Base-by-base conservation (phyloP, 2,113 vertebrate genomes). In the Gavialis gangeticus region DNA sequence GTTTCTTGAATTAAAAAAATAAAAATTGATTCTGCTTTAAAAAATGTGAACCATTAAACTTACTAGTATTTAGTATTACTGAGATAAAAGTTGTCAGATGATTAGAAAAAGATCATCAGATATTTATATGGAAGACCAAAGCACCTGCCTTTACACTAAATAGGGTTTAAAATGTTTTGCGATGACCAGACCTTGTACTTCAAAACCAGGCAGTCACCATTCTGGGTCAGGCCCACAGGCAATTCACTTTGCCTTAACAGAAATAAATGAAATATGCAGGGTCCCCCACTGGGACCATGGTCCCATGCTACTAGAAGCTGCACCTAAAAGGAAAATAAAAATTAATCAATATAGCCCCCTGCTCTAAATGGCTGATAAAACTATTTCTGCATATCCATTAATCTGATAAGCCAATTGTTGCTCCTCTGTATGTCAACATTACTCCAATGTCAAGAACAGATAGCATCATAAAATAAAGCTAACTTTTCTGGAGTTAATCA, bases 221-320 rank as follows among this genome's bases (percentile, higher is more conserved):
- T 5, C 0, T 1, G 0, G 0, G 37, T 80, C 27, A 81, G 58
- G 10, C 11, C 66, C 25, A 15, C 3, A 54, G 76, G 7, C 5
- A 6, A 11, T 77, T 87, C 14, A 71, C 13, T 28, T 56, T 66
- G 15, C 55, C 55, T 34, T 22, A 58, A 15, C 37, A 57, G 37
- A 94, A 76, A 89, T 11, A 85, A 63, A 12, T 0, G 0, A 6
- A 73, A 28, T 59, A 57, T 87, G 8, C 18, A 82, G 76, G 79
- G 66, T 12, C 15, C 64, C 46, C 66, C 22, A 66, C 55, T 77
- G 37, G 10, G 2, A 16, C 54, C 6, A 4, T 58, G 19, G 56
- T 4, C 73, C 21, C 69, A 73, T 21, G 37, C 34, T 73, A 73
- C 34, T 73, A 73, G 69, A 4, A 4, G 22, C 34, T 46, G 69